Conservation (phyloP, 2,113 vertebrate species). For the Protobothrops flavoviridis region DNA sequence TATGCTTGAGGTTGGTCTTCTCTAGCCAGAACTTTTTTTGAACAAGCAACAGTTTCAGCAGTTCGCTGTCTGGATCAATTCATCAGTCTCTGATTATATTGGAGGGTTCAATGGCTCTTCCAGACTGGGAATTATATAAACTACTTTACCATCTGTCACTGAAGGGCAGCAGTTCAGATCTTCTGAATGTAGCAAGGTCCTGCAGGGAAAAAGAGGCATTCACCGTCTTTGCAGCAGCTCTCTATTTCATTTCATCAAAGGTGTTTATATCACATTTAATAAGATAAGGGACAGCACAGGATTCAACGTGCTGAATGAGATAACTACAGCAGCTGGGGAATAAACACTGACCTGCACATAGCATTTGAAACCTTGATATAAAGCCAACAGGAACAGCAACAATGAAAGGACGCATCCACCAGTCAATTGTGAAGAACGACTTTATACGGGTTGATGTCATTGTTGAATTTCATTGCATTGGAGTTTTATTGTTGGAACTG, state of each 20-base stretch:
- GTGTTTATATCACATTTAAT: slow-evolving; percentile 67
- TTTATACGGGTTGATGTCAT: not conserved
- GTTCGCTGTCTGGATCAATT: slow-evolving; percentile 58
- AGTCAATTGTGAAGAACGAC: not conserved
- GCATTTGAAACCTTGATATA: not conserved
- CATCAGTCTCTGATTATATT: slow-evolving; percentile 77
- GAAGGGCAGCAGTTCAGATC: slow-evolving; percentile 63
- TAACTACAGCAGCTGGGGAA: slow-evolving; percentile 57
- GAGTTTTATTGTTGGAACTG: not conserved
- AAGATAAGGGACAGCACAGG: slow-evolving; percentile 58
- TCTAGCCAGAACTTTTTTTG: slow-evolving; percentile 47
- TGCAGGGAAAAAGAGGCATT: slow-evolving; percentile 44
- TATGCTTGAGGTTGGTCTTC: not conserved
- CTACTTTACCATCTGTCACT: slow-evolving; percentile 62
- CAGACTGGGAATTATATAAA: slow-evolving; percentile 52
- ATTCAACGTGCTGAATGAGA: slow-evolving; percentile 39
- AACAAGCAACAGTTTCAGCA: slow-evolving; percentile 49
- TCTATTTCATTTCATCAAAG: slow-evolving; percentile 69
- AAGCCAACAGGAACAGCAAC: not conserved
- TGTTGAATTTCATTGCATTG: not conserved
- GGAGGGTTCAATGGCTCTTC: slow-evolving; percentile 68
- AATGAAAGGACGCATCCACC: not conserved
- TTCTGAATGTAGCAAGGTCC: slow-evolving; percentile 49
- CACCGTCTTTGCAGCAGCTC: slow-evolving; percentile 52
- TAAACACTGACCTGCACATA: slow-evolving; percentile 51